Conservation (phyloP, 2,113 vertebrate species). For the Stegostoma tigrinum region DNA sequence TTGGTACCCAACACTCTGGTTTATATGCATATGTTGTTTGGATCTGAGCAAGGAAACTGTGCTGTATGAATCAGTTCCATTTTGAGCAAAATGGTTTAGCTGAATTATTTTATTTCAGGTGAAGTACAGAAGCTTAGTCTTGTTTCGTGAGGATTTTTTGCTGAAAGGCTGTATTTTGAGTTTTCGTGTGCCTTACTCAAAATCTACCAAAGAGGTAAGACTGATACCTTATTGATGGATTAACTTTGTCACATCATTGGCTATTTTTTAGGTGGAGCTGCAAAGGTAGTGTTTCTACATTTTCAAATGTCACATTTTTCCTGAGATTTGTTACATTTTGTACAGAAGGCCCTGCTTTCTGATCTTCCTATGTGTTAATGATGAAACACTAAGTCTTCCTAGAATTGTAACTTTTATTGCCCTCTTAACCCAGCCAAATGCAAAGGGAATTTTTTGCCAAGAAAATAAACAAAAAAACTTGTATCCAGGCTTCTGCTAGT, state of each 20-base stretch:
- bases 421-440: neutral
- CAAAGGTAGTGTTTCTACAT: neutral
- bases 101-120: constrained; percentile 8
- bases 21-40: neutral
- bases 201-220: constrained; percentile 19
- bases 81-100: neutral
- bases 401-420: neutral
- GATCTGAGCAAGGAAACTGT: neutral
- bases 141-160: neutral
- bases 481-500: neutral
- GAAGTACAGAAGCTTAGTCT: constrained; percentile 10
- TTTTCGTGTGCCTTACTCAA: constrained; percentile 29
- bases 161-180: neutral
- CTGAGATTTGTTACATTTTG: neutral
- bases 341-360: neutral
- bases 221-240: neutral
- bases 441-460: neutral
- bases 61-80: neutral
- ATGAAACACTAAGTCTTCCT: neutral
- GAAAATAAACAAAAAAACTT: neutral
- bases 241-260: neutral
- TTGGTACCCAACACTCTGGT: neutral
- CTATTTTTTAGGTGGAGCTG: neutral
- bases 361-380: neutral
- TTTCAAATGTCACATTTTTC: neutral